These are phyloP conservation scores for Panorpa germanica DNA, from an alignment of 2,888 invertebrate genomes.

Conservation along the genomic window DNA sequence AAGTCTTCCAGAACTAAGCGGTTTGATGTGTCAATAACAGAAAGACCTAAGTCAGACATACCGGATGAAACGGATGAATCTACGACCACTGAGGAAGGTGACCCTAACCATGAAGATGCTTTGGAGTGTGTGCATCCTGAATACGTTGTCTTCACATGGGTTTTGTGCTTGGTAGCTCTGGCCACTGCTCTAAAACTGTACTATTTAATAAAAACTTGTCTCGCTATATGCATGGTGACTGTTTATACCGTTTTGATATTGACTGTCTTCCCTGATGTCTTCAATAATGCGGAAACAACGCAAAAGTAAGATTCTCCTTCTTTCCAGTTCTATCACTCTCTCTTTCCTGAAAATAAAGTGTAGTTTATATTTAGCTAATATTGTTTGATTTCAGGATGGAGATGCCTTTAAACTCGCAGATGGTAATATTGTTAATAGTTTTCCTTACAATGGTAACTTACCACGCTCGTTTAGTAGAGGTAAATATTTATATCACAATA, in stretches of 20 bases:
- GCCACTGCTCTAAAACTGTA: constrained; percentile 84
- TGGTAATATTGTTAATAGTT: constrained; percentile 61
- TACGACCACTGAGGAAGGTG: constrained; percentile 5
- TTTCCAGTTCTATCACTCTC: constrained; percentile 3
- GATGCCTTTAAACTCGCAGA: constrained; percentile 56
- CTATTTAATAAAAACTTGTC: constrained; percentile 64
- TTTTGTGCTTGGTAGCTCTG: constrained; percentile 74
- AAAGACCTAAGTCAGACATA: neutral
- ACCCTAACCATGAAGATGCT: constrained; percentile 15
- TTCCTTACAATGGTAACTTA: constrained; percentile 78
- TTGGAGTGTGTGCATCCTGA: constrained; percentile 62
- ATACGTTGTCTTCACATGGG: constrained; percentile 87
- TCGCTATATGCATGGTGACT: constrained; percentile 56
- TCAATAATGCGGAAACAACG: constrained; percentile 18
- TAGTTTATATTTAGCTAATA: constrained; percentile 6
- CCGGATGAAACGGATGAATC: neutral
- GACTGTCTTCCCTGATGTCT: constrained; percentile 32
- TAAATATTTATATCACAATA: too few species aligned
- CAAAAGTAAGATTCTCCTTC: constrained; percentile 13
- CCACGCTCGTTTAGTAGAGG: constrained; percentile 79
- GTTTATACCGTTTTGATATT: constrained; percentile 57
- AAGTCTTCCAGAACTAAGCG: too few species aligned
- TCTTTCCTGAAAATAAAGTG: constrained; percentile 10
- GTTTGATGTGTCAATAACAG: neutral
- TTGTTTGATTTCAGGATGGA: constrained; percentile 24